phyloP scores from a whole-genome alignment of 1,140 invertebrate species.

The Drosophila cardini region DNA sequence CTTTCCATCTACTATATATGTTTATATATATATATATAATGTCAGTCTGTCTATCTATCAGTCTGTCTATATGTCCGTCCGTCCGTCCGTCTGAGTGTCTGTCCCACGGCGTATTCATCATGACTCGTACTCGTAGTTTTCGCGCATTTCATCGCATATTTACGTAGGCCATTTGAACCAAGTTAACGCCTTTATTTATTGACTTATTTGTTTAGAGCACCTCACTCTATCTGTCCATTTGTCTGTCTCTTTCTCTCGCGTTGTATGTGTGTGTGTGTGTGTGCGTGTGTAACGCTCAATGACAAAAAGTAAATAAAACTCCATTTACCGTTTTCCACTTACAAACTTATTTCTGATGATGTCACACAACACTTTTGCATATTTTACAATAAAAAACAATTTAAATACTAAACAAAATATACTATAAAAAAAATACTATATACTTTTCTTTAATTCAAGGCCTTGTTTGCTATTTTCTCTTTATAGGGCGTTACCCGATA shows the following conservation, averaged over 20 bases:
- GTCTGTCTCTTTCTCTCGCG: constrained; percentile 19
- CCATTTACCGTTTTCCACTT: constrained; percentile 72
- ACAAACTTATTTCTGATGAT: constrained; percentile 55
- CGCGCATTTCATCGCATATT: constrained; percentile 76
- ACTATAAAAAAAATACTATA: not conserved
- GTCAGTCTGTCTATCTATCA: not conserved
- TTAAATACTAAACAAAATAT: constrained; percentile 8
- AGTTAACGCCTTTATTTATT: constrained; percentile 82
- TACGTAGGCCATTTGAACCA: constrained; percentile 78
- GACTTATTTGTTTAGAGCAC: constrained; percentile 75
- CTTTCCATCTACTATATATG: constrained; percentile 19
- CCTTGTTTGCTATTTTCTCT: not conserved
- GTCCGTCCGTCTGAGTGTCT: constrained; percentile 14
- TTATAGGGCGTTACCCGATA: not conserved
- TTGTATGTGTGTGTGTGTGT: constrained; percentile 23
- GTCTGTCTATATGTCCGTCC: not conserved
- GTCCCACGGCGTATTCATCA: constrained; percentile 40
- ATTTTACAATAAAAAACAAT: not conserved
- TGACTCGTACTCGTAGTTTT: constrained; percentile 45
- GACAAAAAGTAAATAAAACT: constrained; percentile 76
- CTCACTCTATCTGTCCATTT: constrained; percentile 10
- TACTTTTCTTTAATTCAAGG: not conserved
- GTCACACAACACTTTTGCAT: constrained; percentile 54
- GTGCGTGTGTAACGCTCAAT: constrained; percentile 59
- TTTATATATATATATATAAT: constrained; percentile 9